Evolutionary conservation across 2,888 invertebrate genomes (phyloP), one percentile per base, ranked within the genome.

Genomic region (Drosophila mulleri): DNA sequence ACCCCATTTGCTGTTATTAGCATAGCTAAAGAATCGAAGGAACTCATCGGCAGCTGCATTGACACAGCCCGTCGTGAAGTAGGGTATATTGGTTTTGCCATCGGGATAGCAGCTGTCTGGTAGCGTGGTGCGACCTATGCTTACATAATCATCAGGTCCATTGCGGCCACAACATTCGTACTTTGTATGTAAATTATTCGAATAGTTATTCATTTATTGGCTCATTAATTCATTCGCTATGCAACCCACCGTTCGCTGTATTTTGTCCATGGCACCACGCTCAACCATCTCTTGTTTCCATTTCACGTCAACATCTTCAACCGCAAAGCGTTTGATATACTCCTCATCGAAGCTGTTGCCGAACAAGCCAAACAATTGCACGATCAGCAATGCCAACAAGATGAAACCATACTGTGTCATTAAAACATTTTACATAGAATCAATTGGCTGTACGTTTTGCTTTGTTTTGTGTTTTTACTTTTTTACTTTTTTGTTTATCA

Each of bases 321-420:
- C 92, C 63, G 96, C 94, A 37, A 94, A 93, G 0, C 93, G 90
- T 73, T 94, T 94, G 42, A 94, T 92, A 67, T 94, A 94, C 45
- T 94, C 94, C 14, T 94, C 93, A 91, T 95, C 94, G 6, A 95
- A 93, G 54, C 95, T 94, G 61, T 95, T 94, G 3, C 72, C 78
- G n/a, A 96, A 94, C 3, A 95, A 95, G 72, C 96, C 93, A 39
- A 95, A 94, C 57, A 96, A 94, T 94, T 96, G 96, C 62, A 95
- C 93, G 63, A 96, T 94, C 91, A 96, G 95, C 69, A 96, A 94
- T 60, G 95, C 94, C 78, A 96, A 92, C 75, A 96, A 93, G 90
- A 96, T 94, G 82, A 96, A 94, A 16, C 96, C 95, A 92, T 96
- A 96, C 96, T 96, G 93, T 23, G 52, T 39, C 70, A 29, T 78